Base-by-base conservation (phyloP, 2,797 vertebrate genomes). In the Gymnodraco acuticeps region DNA sequence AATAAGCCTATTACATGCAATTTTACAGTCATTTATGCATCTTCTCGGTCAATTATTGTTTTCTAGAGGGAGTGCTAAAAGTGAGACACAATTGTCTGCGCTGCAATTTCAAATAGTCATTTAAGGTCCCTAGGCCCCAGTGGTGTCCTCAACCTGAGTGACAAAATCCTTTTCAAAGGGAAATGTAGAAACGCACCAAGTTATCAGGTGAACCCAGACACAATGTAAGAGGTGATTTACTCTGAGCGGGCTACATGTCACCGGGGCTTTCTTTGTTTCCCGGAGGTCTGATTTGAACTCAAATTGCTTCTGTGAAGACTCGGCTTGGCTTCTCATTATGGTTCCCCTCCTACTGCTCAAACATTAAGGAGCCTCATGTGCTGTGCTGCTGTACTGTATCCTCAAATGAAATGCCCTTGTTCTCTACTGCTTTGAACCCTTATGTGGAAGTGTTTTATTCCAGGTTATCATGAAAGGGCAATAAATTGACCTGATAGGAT, bases 151-250 rank as follows among this genome's bases (percentile, higher is more conserved):
- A 91, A 87, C 73, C 38, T 72, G 65, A 83, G 84, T 83, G 85
- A 89, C 90, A 87, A 91, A 91, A 85, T 74, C 85, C 88, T 85
- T 91, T 94, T 93, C 87, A 76, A 68, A 62, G 80, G 78, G 77
- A 93, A 94, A 95, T 88, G 88, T 93, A 90, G 93, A 92, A 93
- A 79, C 82, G 85, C 63, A 81, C 86, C 81, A 81, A 87, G 76
- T 89, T 92, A 94, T 93, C 92, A 92, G 89, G 88, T 79, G 87
- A 92, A 84, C 65, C 82, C 88, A 90, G 84, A 75, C 90, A 91
- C 89, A 93, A 93, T 91, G 90, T 83, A 89, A 87, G 78, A 90
- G 88, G 92, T 94, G 93, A 94, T 95, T 95, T 94, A 90, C 88
- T 92, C 85, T 63, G 88, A 92, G 86, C 90, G 73, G 89, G 84